A percentile compares a stretch with the other conserved stretches of the same genome.
These are phyloP conservation scores for Antheraea assamensis DNA, from an alignment of 2,888 invertebrate genomes.

Conservation along the genomic window DNA sequence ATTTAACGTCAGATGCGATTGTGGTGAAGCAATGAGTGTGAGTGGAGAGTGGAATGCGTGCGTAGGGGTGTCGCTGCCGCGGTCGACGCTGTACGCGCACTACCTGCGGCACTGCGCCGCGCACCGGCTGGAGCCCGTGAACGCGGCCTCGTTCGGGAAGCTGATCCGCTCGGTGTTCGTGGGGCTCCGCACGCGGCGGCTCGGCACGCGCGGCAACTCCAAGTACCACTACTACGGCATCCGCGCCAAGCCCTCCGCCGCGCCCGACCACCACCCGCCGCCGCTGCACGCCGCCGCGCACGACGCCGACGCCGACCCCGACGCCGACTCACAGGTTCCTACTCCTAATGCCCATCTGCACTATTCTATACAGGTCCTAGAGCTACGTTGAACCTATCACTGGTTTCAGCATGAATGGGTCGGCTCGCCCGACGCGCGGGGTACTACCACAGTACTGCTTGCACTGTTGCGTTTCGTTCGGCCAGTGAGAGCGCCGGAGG, in stretches of 20 bases:
- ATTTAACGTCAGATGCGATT: no score
- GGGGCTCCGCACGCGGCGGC: constrained; percentile 95
- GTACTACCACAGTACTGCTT: no score
- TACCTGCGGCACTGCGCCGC: constrained; percentile 97
- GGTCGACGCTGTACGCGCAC: constrained; percentile 98
- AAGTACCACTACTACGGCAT: constrained; percentile 99
- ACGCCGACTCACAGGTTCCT: constrained; percentile 35
- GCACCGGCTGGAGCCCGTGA: constrained; percentile 98
- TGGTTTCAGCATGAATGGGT: no score
- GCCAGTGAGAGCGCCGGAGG: no score
- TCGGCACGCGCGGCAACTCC: constrained; percentile 98
- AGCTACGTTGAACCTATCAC: no score
- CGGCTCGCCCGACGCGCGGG: no score
- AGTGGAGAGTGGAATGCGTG: no score
- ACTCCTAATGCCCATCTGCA: no score
- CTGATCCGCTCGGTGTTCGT: constrained; percentile 98
- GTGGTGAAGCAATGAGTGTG: no score
- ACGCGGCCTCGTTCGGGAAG: constrained; percentile 99
- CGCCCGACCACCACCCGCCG: constrained; percentile 19
- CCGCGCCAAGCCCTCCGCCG: constrained; percentile 87
- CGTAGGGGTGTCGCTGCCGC: constrained; percentile 90
- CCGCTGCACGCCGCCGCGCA: constrained; percentile 27
- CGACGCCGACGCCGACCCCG: constrained; percentile 42
- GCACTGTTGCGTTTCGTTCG: no score
- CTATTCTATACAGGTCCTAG: no score